Base-by-base conservation (phyloP, 2,888 invertebrate species). In the Lasioglossum malachurum region DNA sequence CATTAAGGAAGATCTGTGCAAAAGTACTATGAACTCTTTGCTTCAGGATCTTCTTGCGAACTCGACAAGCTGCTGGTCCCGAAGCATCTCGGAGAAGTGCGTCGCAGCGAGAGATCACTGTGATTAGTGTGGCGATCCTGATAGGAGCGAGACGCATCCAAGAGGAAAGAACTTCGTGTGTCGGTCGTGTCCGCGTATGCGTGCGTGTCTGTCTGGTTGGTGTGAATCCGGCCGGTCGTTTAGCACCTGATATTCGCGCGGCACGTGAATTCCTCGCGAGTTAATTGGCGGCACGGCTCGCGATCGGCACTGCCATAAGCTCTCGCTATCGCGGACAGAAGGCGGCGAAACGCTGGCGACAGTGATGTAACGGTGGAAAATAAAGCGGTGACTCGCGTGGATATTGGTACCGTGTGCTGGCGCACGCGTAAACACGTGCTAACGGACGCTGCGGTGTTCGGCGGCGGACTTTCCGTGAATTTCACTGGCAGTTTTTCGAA, bases 281-380 rank as follows among this genome's bases (percentile, higher is more conserved):
- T n/a, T 44, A 27, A 72, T 72, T 38, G 53, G 64, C 53, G 78
- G 80, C 69, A 60, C 31, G 27, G 31, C 46, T 73, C 64, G 31
- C 64, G 60, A 60, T 60, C 64, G 69, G 35, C 64, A 64, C 35
- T 10, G 38, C 69, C 60, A 27, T n/a, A n/a, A n/a, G 69, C 38
- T 64, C 82, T 75, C 75, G 64, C 72, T 80, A 80, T 78, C 74
- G 77, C 27, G 69, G 35, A 60, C 60, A 60, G 57, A 31, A 72
- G 73, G 75, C 44, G 67, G 73, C 80, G 90, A 84, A 88, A 84
- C 78, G 85, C 76, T 71, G 85, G 80, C 87, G 91, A 88, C 87
- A 91, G 89, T 91, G 91, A 91, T 90, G 91, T 92, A 91, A 91
- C 88, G 89, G 92, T 88, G 90, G 89, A 92, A 92, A 91, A 91